phyloP scores from a whole-genome alignment of 2,113 vertebrate species.

The Alligator mississippiensis region DNA sequence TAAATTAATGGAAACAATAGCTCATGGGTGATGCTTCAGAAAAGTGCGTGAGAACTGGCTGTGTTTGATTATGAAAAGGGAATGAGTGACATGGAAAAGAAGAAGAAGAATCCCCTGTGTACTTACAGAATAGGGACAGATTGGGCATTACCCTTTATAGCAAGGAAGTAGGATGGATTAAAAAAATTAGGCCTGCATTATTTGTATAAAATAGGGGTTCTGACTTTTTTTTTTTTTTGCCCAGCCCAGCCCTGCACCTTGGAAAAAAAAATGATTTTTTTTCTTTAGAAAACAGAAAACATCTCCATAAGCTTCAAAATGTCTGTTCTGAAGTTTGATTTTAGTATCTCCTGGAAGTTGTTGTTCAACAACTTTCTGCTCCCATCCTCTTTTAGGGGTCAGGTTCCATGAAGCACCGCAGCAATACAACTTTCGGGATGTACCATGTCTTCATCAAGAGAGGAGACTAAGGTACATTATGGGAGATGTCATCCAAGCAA shows the following conservation, averaged over 20 bases:
- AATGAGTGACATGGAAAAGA: neutral
- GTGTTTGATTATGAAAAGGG: neutral
- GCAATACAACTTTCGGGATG: neutral
- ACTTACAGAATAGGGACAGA: neutral
- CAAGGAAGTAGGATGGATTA: rapidly evolving
- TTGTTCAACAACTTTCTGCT: rapidly evolving
- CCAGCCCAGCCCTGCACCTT: too few species aligned
- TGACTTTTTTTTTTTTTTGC: neutral
- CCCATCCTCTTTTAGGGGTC: neutral
- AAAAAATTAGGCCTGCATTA: neutral
- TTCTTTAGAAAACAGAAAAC: neutral
- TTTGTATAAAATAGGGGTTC: neutral
- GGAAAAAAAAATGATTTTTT: neutral
- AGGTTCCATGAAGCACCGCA: neutral
- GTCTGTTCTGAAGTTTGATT: neutral
- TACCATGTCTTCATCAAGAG: neutral
- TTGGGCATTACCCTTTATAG: neutral
- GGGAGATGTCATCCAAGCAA: neutral
- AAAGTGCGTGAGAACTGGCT: neutral
- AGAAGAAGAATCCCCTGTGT: neutral
- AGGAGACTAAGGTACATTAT: neutral
- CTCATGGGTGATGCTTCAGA: neutral
- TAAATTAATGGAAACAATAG: neutral
- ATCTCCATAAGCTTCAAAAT: neutral
- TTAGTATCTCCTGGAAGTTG: neutral